Evolutionary conservation across 2,888 invertebrate species (phyloP).

Genomic region (Ophonus ardosiacus): DNA sequence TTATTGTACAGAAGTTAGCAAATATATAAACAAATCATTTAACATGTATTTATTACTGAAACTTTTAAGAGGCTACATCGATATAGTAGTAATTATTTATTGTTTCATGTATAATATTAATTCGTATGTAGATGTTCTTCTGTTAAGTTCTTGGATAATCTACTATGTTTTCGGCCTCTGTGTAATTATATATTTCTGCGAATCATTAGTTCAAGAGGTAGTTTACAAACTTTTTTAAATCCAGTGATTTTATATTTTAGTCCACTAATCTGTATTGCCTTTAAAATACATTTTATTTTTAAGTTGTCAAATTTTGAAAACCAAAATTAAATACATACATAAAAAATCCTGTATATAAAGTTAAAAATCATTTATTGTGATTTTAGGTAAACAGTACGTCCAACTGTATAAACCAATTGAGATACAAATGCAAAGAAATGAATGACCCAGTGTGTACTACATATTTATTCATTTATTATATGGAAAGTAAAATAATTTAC

Average conservation of each 20-base stretch:
- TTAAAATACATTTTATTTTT: too few species aligned
- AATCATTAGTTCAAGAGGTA: too few species aligned
- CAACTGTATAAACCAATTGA: background rate
- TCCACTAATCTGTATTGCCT: too few species aligned
- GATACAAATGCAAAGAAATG: background rate
- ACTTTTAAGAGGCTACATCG: background rate
- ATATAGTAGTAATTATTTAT: background rate
- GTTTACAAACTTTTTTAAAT: too few species aligned
- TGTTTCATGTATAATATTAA: background rate
- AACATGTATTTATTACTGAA: slow-evolving; percentile 1
- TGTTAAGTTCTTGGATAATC: too few species aligned
- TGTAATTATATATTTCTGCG: too few species aligned
- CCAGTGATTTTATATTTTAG: too few species aligned
- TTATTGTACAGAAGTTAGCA: background rate
- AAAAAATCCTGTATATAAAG: background rate
- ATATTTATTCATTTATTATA: background rate
- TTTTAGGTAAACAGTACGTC: background rate
- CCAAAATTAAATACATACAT: too few species aligned
- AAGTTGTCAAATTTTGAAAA: too few species aligned
- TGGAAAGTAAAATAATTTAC: background rate
- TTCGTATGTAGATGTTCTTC: background rate
- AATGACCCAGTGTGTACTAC: background rate
- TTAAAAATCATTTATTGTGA: background rate
- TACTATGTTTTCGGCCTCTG: too few species aligned
- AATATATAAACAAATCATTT: background rate